These are phyloP conservation scores for Centropristis striata DNA, from an alignment of 2,113 vertebrate genomes.

Conservation along the genomic window DNA sequence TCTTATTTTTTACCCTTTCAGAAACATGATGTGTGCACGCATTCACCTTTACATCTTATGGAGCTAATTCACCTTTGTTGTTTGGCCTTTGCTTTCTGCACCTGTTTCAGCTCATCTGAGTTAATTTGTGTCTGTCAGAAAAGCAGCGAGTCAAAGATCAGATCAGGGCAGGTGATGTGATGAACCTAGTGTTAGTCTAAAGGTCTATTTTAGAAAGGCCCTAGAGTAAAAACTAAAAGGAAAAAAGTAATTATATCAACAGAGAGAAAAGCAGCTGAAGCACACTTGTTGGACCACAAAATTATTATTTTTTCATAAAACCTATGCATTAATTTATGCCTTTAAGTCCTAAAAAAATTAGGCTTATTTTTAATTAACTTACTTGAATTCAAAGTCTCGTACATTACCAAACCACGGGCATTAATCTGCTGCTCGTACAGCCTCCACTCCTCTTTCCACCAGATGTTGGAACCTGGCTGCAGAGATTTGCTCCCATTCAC, in stretches of 20 bases:
- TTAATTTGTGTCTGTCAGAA: background rate
- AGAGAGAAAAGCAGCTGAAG: background rate
- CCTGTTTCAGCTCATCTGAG: constrained; percentile 17
- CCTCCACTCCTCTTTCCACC: background rate
- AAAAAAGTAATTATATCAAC: no score
- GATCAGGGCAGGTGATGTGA: background rate
- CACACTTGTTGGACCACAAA: background rate
- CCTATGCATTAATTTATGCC: background rate
- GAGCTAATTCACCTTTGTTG: constrained; percentile 17
- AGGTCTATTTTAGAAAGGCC: constrained; percentile 2
- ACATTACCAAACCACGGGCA: no score
- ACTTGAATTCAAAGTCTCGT: background rate
- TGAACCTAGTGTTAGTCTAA: background rate
- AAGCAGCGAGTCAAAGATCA: constrained; percentile 18
- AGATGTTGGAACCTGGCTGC: background rate
- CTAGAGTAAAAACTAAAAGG: background rate
- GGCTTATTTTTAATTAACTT: background rate
- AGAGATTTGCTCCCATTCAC: no score
- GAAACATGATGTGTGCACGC: constrained; percentile 42
- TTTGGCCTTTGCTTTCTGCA: constrained; percentile 50
- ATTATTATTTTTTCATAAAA: background rate
- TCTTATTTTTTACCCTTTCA: constrained; percentile 51
- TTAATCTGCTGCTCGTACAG: no score
- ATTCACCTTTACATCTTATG: constrained; percentile 36
- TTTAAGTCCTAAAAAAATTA: background rate